Evolutionary conservation across 2,797 vertebrate genomes (phyloP), one percentile per base, ranked within the genome.

Genomic region (Euthynnus affinis): DNA sequence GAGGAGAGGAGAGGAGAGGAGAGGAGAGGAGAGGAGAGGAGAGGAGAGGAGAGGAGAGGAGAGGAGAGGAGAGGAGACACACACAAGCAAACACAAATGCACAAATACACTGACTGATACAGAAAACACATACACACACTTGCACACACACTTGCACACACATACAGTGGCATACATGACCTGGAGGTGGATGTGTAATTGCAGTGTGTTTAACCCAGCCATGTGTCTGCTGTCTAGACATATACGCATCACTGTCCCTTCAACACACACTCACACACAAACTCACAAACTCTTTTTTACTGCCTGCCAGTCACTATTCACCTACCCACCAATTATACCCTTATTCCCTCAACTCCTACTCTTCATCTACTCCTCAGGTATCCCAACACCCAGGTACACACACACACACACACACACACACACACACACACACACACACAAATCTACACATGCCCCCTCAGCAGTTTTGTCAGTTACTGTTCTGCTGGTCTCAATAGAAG

Each of bases 141-240:
- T 76, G 86, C 25, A 70, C 58, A 77, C 74, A 82, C 51, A 79
- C 64, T 83, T 78, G 86, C 25, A 70, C 58, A 77, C 74, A 82
- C 82, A 91, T 49, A 74, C 63, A 88, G 72, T 82, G 81, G 57
- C 87, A 83, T 62, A 78, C 52, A 87, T 92, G 86, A 93, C 93
- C 91, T 76, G 84, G 81, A 93, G 92, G 88, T 90, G 86, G 85
- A 86, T 88, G 85, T 89, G 91, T 95, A 95, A 95, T 94, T 93
- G 92, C 83, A 75, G 88, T 86, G 84, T 93, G 90, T 94, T 95
- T 94, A 95, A 94, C 87, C 88, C 91, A 87, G 90, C 89, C 90
- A 83, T 94, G 92, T 91, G 93, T 92, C 83, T 85, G 82, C 89
- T 73, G 85, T 93, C 85, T 91, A 91, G 94, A 94, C 94, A 92